Percentiles rank a stretch among this genome's conserved stretches.
Evolutionary conservation across 2,797 vertebrate species (phyloP).

Genomic region (Otus scops): DNA sequence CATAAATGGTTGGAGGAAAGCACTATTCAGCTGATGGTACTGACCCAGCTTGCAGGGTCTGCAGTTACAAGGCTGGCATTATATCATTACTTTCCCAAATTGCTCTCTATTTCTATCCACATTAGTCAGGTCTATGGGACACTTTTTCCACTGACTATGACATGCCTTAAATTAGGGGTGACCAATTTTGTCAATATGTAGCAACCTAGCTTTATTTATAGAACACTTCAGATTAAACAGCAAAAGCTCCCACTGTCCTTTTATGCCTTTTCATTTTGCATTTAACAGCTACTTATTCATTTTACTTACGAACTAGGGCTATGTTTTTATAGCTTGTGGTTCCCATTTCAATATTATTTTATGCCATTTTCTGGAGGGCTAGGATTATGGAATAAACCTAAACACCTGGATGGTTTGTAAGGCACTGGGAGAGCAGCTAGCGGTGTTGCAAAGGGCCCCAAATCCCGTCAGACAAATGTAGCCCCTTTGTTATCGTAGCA

Average conservation of each 20-base stretch:
- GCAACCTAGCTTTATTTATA: constrained; percentile 38
- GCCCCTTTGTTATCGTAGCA: not conserved
- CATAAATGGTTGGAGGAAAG: not conserved
- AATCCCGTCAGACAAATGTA: not conserved
- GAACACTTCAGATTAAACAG: constrained; percentile 29
- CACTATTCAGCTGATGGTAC: not conserved
- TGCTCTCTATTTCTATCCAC: constrained; percentile 18
- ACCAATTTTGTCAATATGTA: constrained; percentile 18
- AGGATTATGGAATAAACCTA: constrained; percentile 17
- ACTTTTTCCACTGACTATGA: constrained; percentile 29
- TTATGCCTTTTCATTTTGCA: constrained; percentile 27
- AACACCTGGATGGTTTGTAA: not conserved
- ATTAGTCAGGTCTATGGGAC: constrained; percentile 28
- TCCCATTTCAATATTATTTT: constrained; percentile 52
- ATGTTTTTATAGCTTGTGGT: constrained; percentile 19
- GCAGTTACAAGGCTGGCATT: not conserved
- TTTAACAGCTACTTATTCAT: constrained; percentile 58
- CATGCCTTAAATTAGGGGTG: constrained; percentile 30
- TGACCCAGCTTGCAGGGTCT: not conserved
- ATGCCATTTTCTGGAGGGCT: constrained; percentile 27
- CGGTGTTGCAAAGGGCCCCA: not conserved
- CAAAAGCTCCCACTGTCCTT: constrained; percentile 23
- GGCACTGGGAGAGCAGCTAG: not conserved
- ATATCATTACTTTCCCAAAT: not conserved
- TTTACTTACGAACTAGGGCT: constrained; percentile 16